phyloP scores from a whole-genome alignment of 2,797 vertebrate genomes.

The Acanthopagrus latus region DNA sequence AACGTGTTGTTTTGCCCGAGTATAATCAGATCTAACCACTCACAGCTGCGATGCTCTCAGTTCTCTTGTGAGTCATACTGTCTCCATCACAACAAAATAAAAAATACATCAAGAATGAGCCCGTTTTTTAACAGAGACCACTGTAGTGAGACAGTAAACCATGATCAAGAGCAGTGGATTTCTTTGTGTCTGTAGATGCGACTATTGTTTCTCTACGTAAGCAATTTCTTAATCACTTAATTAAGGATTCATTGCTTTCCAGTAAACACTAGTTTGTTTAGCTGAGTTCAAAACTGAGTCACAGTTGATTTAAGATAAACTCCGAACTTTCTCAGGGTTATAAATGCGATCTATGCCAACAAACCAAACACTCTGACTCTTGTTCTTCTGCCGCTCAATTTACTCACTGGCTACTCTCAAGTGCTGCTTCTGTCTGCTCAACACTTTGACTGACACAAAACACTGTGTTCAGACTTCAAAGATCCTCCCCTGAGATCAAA shows the following conservation, averaged over 20 bases:
- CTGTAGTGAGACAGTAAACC: not conserved
- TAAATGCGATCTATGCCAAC: not conserved
- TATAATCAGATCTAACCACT: not conserved
- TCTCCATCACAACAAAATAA: constrained; percentile 15
- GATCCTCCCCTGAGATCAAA: constrained; percentile 9
- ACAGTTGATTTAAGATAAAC: not conserved
- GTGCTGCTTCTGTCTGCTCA: not conserved
- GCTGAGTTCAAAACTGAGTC: constrained; percentile 6
- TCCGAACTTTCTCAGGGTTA: not conserved
- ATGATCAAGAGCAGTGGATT: no score
- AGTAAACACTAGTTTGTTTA: not conserved
- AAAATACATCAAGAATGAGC: not conserved
- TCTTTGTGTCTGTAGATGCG: not conserved
- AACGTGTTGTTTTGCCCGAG: not conserved
- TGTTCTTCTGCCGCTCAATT: constrained; percentile 12
- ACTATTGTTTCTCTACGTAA: not conserved
- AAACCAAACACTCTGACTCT: not conserved
- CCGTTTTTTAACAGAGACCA: not conserved
- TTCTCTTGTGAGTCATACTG: constrained; percentile 11
- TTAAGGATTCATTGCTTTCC: not conserved
- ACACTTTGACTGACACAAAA: constrained; percentile 28
- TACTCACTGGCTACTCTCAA: not conserved
- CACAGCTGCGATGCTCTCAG: constrained; percentile 7
- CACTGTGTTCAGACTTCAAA: constrained; percentile 30
- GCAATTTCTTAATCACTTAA: not conserved